Conservation (phyloP, 1,140 invertebrate species). For the Melanaphis sacchari region DNA sequence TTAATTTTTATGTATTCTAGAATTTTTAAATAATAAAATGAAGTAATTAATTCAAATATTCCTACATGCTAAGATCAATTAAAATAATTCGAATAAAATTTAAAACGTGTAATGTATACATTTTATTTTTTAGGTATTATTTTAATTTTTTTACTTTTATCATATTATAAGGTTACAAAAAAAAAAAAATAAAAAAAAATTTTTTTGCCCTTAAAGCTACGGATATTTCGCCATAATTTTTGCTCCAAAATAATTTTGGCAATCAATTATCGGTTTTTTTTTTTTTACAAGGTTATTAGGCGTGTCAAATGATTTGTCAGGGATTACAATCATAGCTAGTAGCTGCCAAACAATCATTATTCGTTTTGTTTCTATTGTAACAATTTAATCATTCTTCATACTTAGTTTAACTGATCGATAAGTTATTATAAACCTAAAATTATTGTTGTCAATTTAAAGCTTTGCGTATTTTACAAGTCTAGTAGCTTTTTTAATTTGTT, state of each 20-base stretch:
- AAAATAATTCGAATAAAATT: not conserved
- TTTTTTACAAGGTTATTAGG: not conserved
- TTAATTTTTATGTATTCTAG: not conserved
- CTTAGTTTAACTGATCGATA: not conserved
- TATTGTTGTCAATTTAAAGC: not conserved
- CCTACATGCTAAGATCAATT: not conserved
- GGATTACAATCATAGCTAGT: not conserved
- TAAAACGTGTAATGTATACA: not conserved
- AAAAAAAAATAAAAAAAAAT: not conserved
- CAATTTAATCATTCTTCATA: conserved; percentile 5
- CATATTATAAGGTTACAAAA: not conserved
- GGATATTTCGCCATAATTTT: conserved; percentile 17
- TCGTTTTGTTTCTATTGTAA: not conserved
- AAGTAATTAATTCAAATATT: not conserved
- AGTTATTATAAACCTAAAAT: not conserved
- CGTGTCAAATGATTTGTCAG: conserved; percentile 5
- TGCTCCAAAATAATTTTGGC: not conserved
- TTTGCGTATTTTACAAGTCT: not conserved
- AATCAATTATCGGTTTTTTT: not conserved
- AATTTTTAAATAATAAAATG: not conserved
- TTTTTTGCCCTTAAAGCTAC: not conserved
- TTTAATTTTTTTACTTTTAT: not conserved
- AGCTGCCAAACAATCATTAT: conserved; percentile 39
- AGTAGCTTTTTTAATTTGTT: not conserved
- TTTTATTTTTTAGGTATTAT: not conserved